Conservation (phyloP, 2,888 invertebrate species). For the Amphipyra tragopoginis region DNA sequence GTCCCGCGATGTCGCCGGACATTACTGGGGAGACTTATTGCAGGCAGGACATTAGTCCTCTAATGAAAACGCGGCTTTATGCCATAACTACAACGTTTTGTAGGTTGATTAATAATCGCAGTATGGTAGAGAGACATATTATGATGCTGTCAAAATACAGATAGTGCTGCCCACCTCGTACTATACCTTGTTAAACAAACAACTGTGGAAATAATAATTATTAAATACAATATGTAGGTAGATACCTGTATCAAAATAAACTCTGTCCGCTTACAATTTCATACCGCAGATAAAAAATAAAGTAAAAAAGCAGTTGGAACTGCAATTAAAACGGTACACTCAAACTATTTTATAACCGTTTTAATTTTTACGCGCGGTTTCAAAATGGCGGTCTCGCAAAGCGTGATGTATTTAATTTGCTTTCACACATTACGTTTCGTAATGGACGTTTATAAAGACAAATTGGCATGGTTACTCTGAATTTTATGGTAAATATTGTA, state of each 20-base stretch:
- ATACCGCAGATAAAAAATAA: conserved; percentile 2
- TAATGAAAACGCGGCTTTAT: too few relatives aligned
- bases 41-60: too few relatives aligned
- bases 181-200: too few relatives aligned
- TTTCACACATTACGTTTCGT: conserved; percentile 36
- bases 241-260: neutral
- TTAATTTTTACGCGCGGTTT: conserved; percentile 32
- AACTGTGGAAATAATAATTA: too few relatives aligned
- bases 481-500: neutral
- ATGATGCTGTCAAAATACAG: too few relatives aligned
- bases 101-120: too few relatives aligned
- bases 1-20: too few relatives aligned
- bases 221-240: too few relatives aligned
- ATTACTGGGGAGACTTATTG: too few relatives aligned
- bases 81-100: too few relatives aligned
- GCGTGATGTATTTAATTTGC: conserved; percentile 35
- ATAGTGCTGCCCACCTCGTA: too few relatives aligned
- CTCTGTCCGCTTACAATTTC: neutral
- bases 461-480: conserved; percentile 6
- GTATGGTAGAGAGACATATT: too few relatives aligned
- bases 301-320: conserved; percentile 20
- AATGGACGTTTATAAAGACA: conserved; percentile 18
- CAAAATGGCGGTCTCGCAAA: conserved; percentile 20
- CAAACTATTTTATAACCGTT: conserved; percentile 40
- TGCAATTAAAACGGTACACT: conserved; percentile 41